These are phyloP conservation scores for Drosophila littoralis DNA, from an alignment of 1,140 invertebrate species.

Conservation along the genomic window DNA sequence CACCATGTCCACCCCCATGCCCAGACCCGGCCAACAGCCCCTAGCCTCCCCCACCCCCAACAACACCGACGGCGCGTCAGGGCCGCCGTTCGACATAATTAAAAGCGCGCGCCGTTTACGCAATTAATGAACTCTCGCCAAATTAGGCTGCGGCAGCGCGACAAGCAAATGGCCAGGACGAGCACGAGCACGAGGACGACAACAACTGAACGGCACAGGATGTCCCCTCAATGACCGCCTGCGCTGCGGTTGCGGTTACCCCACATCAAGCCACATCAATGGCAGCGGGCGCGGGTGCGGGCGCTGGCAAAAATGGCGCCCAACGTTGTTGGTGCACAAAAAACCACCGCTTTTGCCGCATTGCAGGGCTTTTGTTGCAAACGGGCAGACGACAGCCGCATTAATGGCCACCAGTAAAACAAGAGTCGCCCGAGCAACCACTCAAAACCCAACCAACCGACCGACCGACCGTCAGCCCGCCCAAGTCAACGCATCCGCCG, in stretches of 20 bases:
- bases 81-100: constrained; percentile 75
- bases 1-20: neutral
- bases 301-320: constrained; percentile 40
- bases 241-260: constrained; percentile 65
- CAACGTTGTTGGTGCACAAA: constrained; percentile 55
- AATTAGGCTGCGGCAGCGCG: constrained; percentile 79
- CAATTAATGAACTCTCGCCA: constrained; percentile 83
- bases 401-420: constrained; percentile 77
- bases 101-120: constrained; percentile 82
- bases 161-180: constrained; percentile 74
- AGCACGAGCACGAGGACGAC: neutral
- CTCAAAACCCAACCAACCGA: neutral
- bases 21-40: neutral
- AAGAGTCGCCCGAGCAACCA: constrained; percentile 24
- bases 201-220: constrained; percentile 27
- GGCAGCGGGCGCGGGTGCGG: neutral
- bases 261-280: constrained; percentile 11
- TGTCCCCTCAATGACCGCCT: constrained; percentile 49
- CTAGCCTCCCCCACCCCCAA: neutral
- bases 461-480: neutral
- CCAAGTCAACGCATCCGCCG: neutral
- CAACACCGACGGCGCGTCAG: neutral
- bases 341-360: constrained; percentile 81
- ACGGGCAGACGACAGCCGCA: constrained; percentile 57
- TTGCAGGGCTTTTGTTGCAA: constrained; percentile 80